These are phyloP conservation scores for Atopsyche davidsoni DNA, from an alignment of 1,140 invertebrate species.

Conservation along the genomic window DNA sequence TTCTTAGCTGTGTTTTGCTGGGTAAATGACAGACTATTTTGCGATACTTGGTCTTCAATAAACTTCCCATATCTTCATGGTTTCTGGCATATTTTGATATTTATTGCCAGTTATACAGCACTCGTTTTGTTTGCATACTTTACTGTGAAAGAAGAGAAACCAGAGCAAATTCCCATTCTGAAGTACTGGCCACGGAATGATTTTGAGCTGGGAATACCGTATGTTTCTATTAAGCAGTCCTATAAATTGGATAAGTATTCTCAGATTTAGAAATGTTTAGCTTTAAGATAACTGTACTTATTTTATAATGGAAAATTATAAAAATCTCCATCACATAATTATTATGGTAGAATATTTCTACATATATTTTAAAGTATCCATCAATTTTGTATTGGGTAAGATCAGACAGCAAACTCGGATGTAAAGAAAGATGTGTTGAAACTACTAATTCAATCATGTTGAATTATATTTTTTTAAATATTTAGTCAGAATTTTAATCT, in stretches of 20 bases:
- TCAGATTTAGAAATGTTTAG: constrained; percentile 42
- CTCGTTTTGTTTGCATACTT: constrained; percentile 74
- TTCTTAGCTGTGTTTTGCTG: constrained; percentile 65
- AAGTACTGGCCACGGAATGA: constrained; percentile 70
- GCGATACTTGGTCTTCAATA: constrained; percentile 67
- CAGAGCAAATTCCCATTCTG: constrained; percentile 61
- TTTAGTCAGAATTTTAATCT: no score
- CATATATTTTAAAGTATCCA: no score
- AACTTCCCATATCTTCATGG: constrained; percentile 76
- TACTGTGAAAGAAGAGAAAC: constrained; percentile 63
- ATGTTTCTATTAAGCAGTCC: constrained; percentile 59
- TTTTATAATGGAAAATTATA: neutral
- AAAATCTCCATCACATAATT: neutral
- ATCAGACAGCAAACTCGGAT: no score
- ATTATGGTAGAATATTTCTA: no score
- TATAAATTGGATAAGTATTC: constrained; percentile 45
- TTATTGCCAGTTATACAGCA: constrained; percentile 68
- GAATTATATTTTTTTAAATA: no score
- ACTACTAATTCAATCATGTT: no score
- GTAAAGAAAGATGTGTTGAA: no score
- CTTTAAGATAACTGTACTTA: no score
- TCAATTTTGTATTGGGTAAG: no score
- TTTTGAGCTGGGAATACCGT: constrained; percentile 69
- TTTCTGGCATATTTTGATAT: constrained; percentile 75
- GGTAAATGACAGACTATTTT: constrained; percentile 72